Percentiles rank a stretch among this genome's conserved stretches.
Evolutionary conservation across 2,113 vertebrate genomes (phyloP).

Genomic region (Daubentonia madagascariensis): DNA sequence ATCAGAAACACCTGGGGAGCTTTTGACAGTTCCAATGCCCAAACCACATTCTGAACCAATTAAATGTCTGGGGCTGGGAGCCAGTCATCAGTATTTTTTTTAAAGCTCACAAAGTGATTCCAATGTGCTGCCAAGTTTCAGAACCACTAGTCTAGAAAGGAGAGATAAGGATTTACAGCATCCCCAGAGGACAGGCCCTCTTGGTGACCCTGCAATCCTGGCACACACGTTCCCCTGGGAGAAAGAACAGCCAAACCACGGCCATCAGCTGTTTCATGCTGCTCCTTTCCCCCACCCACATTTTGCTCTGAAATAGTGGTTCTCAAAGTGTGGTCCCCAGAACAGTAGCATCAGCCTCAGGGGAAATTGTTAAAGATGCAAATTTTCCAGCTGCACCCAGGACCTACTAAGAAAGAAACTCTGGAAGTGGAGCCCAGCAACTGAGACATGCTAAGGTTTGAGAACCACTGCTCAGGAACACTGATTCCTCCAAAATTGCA

Average conservation of each 20-base stretch:
- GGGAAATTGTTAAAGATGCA: background rate
- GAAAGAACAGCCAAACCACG: background rate
- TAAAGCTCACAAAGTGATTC: background rate
- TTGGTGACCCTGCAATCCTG: background rate
- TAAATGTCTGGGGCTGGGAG: background rate
- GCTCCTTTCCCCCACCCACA: background rate
- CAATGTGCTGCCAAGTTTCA: background rate
- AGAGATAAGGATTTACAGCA: background rate
- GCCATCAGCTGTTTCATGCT: background rate
- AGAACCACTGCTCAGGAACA: background rate
- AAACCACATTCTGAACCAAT: background rate
- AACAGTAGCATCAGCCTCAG: background rate
- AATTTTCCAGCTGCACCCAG: background rate
- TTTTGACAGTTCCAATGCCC: background rate
- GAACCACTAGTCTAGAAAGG: background rate
- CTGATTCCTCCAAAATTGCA: background rate
- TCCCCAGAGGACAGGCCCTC: background rate
- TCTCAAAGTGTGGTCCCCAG: background rate
- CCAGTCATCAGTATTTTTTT: background rate
- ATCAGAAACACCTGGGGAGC: background rate
- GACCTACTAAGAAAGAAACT: background rate
- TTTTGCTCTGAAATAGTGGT: background rate
- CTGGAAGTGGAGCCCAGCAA: background rate
- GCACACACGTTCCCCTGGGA: fast-evolving
- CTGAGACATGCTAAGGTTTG: background rate